Evolutionary conservation across 2,797 vertebrate genomes (phyloP).

Genomic region (Pangasius sanitwongsei): DNA sequence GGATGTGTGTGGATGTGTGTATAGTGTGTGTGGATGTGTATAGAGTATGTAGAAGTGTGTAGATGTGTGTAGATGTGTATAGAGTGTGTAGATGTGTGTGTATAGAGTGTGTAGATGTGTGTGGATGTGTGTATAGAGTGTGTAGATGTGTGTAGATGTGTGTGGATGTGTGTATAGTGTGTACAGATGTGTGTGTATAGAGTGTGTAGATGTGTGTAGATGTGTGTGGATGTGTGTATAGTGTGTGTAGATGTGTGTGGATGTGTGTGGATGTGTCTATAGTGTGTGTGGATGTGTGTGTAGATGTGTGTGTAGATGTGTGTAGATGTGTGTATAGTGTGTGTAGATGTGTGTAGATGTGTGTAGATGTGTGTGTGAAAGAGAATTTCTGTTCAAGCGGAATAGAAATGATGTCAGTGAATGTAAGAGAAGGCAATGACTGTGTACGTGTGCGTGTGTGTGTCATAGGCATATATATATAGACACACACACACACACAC

Average conservation of each 20-base stretch:
- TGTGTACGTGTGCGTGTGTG: not conserved
- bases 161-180: not conserved
- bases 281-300: not conserved
- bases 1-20: not conserved
- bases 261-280: too few species aligned
- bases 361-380: not conserved
- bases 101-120: too few species aligned
- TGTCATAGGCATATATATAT: not conserved
- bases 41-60: not conserved
- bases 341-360: not conserved
- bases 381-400: not conserved
- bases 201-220: not conserved
- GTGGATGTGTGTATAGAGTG: not conserved
- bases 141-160: not conserved
- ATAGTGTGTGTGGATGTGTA: too few species aligned
- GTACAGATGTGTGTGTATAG: not conserved
- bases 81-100: not conserved
- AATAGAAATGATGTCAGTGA: not conserved
- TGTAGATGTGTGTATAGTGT: too few species aligned
- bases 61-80: too few species aligned
- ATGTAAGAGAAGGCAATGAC: not conserved
- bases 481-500: not conserved
- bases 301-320: not conserved
- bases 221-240: too few species aligned
- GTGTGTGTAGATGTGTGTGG: too few species aligned